A percentile compares a stretch with the other conserved stretches of the same genome.
phyloP scores from a whole-genome alignment of 2,888 invertebrate species.

The Hirtodrosophila trivittata region DNA sequence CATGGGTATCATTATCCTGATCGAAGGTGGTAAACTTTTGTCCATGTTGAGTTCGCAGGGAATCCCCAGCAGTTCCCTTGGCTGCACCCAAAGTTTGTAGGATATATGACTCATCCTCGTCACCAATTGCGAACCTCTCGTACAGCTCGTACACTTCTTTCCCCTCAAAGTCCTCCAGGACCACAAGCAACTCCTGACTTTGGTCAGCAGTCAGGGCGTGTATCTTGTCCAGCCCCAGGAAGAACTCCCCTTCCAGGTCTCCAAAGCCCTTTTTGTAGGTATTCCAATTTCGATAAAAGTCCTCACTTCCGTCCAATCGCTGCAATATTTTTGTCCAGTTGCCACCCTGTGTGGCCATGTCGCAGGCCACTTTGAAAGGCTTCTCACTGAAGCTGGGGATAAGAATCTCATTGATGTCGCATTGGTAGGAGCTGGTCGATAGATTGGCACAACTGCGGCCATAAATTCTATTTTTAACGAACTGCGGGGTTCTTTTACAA shows the following conservation, averaged over 20 bases:
- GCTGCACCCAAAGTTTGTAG: slow-evolving; percentile 29
- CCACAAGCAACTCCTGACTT: slow-evolving; percentile 36
- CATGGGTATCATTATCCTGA: slow-evolving; percentile 31
- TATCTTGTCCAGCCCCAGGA: slow-evolving; percentile 37
- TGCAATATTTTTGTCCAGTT: slow-evolving; percentile 43
- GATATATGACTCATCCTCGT: slow-evolving; percentile 11
- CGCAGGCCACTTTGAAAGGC: slow-evolving; percentile 44
- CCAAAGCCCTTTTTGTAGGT: slow-evolving; percentile 48
- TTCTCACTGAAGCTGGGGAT: slow-evolving; percentile 23
- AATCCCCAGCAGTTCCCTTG: slow-evolving; percentile 36
- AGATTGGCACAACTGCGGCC: slow-evolving; percentile 22
- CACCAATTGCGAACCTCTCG: slow-evolving; percentile 29
- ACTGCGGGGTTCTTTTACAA: no score
- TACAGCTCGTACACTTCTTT: slow-evolving; percentile 19
- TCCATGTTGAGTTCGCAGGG: slow-evolving; percentile 36
- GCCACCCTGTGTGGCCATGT: slow-evolving; percentile 16
- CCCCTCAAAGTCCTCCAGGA: slow-evolving; percentile 25
- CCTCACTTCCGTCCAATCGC: slow-evolving; percentile 40
- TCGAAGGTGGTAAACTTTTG: slow-evolving; percentile 34
- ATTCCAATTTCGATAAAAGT: slow-evolving; percentile 41
- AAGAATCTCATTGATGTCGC: slow-evolving; percentile 9
- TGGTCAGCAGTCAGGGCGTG: slow-evolving; percentile 13
- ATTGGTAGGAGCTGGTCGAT: neutral
- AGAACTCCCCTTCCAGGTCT: slow-evolving; percentile 37
- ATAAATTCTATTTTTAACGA: no score